A percentile compares a stretch with the other conserved stretches of the same genome.
Evolutionary conservation across 2,113 vertebrate genomes (phyloP).

Genomic region (Galbula dea): DNA sequence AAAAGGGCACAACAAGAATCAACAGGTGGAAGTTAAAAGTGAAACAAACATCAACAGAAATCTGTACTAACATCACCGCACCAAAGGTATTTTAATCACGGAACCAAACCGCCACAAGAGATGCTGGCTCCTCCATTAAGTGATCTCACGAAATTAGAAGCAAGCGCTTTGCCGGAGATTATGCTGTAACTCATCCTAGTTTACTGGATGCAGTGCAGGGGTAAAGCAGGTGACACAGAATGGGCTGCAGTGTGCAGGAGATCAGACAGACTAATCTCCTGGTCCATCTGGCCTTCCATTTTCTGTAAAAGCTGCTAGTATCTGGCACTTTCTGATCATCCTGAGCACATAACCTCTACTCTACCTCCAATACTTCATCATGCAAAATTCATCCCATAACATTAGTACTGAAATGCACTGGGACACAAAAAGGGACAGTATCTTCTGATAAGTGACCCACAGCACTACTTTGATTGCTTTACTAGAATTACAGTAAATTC

Average conservation of each 20-base stretch:
- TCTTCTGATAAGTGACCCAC: background rate
- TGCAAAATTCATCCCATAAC: background rate
- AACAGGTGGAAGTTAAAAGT: conserved; percentile 25
- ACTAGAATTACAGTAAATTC: background rate
- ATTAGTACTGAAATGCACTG: background rate
- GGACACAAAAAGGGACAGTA: background rate
- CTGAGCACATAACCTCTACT: background rate
- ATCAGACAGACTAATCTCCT: conserved; percentile 41
- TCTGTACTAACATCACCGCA: background rate
- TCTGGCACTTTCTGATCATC: background rate
- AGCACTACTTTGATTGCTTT: background rate
- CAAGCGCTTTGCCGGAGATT: background rate
- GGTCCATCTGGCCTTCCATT: conserved; percentile 32
- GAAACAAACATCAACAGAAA: conserved; percentile 44
- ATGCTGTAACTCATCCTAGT: accelerated
- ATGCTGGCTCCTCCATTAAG: background rate
- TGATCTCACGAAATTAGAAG: background rate
- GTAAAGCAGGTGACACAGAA: background rate
- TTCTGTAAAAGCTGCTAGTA: conserved; percentile 7
- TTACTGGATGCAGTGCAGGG: background rate
- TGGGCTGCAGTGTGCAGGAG: background rate
- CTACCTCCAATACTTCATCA: background rate
- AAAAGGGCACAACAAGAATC: conserved; percentile 31
- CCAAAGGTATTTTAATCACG: background rate
- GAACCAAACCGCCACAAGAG: background rate